These are phyloP conservation scores for Aegotheles bennettii DNA, from an alignment of 2,113 vertebrate genomes.

Conservation along the genomic window DNA sequence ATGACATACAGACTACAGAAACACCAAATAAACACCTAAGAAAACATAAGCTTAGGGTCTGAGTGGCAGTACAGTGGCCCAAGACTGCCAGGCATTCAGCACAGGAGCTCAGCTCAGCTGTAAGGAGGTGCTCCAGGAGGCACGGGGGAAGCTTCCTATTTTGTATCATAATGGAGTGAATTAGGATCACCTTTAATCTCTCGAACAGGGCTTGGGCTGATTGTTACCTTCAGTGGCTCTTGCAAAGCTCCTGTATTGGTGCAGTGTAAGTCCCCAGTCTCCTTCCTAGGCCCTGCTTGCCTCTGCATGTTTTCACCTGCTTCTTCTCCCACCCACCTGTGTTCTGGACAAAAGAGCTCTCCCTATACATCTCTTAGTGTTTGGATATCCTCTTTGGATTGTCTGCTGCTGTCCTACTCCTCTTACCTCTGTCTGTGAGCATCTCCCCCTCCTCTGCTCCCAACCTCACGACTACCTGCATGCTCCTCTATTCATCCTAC, in stretches of 20 bases:
- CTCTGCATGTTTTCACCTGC: neutral
- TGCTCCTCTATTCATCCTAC: constrained; percentile 26
- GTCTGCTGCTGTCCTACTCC: neutral
- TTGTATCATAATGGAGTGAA: neutral
- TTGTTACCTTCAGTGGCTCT: neutral
- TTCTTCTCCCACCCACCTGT: neutral
- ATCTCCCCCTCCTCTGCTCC: neutral
- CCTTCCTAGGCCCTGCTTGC: neutral
- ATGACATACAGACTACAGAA: neutral
- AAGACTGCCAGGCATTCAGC: neutral
- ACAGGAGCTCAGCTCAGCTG: neutral
- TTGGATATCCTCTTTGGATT: neutral
- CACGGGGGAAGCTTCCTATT: neutral
- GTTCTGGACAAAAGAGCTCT: neutral
- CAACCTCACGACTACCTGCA: constrained; percentile 30
- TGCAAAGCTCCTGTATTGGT: neutral
- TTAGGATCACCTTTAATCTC: neutral
- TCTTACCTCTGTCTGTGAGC: neutral
- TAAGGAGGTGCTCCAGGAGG: neutral
- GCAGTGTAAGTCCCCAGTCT: neutral
- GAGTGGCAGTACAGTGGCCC: neutral
- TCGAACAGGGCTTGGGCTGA: neutral
- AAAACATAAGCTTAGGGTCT: neutral
- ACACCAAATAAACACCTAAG: neutral
- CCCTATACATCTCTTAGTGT: neutral